phyloP scores from a whole-genome alignment of 2,888 invertebrate genomes.

The Lamellibrachia columna region DNA sequence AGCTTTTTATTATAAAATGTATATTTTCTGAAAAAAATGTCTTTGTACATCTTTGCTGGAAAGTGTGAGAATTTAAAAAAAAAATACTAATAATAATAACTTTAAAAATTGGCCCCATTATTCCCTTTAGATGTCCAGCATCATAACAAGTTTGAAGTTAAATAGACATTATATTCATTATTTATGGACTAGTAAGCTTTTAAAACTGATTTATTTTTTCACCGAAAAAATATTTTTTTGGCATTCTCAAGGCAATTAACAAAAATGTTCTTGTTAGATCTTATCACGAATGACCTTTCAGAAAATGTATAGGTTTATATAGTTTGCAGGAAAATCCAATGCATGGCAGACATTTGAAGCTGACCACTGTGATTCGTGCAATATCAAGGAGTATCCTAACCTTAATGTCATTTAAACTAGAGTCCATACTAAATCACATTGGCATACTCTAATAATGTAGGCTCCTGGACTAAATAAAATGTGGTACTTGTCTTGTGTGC shows the following conservation, averaged over 20 bases:
- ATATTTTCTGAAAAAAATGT: neutral
- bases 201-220: neutral
- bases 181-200: slow-evolving; percentile 1
- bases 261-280: neutral
- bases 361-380: neutral
- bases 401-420: too few relatives aligned
- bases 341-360: neutral
- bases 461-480: too few relatives aligned
- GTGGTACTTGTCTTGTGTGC: too few relatives aligned
- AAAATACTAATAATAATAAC: neutral
- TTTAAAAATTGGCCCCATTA: neutral
- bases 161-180: neutral
- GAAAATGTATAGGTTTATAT: neutral
- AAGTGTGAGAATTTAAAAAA: neutral
- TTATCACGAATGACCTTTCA: neutral
- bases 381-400: neutral
- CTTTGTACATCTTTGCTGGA: neutral
- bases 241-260: neutral
- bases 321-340: neutral
- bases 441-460: too few relatives aligned
- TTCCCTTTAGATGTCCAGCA: slow-evolving; percentile 1
- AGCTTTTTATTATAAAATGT: slow-evolving; percentile 1
- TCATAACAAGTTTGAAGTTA: neutral
- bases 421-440: too few relatives aligned
- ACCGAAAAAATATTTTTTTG: neutral